Conservation (phyloP, 2,113 vertebrate genomes). For the Oncorhynchus kisutch region DNA sequence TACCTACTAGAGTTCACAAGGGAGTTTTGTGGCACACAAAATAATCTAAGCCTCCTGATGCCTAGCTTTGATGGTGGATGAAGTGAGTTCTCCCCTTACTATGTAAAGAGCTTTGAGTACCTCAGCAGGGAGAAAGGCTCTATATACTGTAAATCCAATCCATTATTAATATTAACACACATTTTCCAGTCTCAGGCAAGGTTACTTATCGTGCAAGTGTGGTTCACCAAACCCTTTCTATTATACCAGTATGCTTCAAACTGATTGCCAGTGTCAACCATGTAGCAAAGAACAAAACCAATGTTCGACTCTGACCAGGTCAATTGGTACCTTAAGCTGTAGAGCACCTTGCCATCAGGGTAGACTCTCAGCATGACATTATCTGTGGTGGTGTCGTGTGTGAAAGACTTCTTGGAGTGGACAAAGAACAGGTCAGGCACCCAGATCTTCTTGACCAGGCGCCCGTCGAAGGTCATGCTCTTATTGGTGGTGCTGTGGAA, state of each 20-base stretch:
- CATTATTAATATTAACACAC: too few species aligned
- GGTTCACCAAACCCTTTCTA: too few species aligned
- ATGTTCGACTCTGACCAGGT: neutral
- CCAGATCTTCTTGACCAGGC: constrained; percentile 95
- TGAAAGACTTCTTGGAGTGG: constrained; percentile 93
- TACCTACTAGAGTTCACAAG: too few species aligned
- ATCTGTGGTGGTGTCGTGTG: constrained; percentile 91
- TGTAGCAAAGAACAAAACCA: neutral
- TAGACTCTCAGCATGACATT: constrained; percentile 92
- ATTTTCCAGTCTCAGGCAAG: too few species aligned
- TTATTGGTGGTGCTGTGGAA: constrained; percentile 90
- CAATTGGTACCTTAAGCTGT: constrained; percentile 85
- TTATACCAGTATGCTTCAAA: neutral
- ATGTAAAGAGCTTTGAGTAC: too few species aligned
- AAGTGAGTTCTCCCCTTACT: too few species aligned
- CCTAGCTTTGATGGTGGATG: too few species aligned
- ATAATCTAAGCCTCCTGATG: too few species aligned
- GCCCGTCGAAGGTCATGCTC: constrained; percentile 93
- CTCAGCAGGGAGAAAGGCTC: too few species aligned
- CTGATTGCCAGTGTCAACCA: neutral
- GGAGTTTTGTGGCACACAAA: too few species aligned
- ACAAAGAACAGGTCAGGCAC: constrained; percentile 95
- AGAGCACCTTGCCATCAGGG: constrained; percentile 91
- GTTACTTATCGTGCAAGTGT: too few species aligned
- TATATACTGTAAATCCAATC: too few species aligned